Base-by-base conservation (phyloP, 2,888 invertebrate genomes). In the Kuschelorhynchus macadamiae region DNA sequence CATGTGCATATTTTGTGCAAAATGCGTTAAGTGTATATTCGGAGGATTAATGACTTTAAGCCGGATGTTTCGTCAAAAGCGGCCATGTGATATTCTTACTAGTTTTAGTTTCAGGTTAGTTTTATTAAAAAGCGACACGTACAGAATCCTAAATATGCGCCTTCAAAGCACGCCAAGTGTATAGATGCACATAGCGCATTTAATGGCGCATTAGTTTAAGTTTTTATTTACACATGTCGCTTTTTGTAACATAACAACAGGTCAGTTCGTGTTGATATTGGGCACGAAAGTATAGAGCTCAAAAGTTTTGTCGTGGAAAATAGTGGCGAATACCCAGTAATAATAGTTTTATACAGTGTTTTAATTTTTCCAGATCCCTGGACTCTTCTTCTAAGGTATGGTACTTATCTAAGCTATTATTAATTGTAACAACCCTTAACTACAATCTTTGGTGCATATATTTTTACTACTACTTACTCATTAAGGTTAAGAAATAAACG, bases 1-100 rank as follows among this genome's bases (percentile, higher is more conserved):
- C 25, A 25, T 25, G 25, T 25, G 25, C 25, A 25, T 25, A 25
- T 25, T 5, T 5, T 25, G 25, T 25, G 25, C 25, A 36, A 36
- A 36, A 11, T 36, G 36, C 36, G 11, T 11, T 36, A 36, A 36
- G 36, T 36, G 36, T 36, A 36, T 36, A 36, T 36, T 36, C 11
- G 36, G n/a, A n/a, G n/a, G 12, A 36, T 36, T 36, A 36, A 36
- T 4, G 36, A 36, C 36, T 36, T 36, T 11, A 36, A 36, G 36
- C 36, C 7, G 25, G 25, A 25, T 25, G 25, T 25, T 25, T 25
- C 25, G 25, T 25, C 25, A 25, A 25, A 25, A 25, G 25, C 25
- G 3, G 25, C 25, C 7, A 25, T 25, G 25, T 25, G 25, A 25
- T 25, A 25, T 5, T 36, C 36, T 4, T 4, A 36, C 36, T 11